Evolutionary conservation across 1,140 invertebrate species (phyloP).

Genomic region (Mylabris phalerata): DNA sequence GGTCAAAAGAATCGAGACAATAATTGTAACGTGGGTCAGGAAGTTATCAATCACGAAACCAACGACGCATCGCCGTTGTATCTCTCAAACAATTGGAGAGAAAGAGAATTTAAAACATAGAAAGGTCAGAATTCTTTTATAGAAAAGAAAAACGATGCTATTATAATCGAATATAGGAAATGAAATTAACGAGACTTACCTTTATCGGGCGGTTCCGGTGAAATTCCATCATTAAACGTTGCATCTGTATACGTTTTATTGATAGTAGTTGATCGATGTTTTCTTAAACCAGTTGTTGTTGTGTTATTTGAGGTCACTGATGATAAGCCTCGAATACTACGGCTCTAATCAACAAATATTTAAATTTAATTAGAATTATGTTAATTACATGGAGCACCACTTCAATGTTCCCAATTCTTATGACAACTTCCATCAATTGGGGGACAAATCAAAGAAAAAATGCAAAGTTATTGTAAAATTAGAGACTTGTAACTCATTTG

Average conservation of each 20-base stretch:
- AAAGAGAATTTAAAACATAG: no score
- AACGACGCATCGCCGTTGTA: not conserved
- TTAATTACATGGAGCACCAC: no score
- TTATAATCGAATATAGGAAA: not conserved
- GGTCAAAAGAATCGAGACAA: constrained; percentile 12
- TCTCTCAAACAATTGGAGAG: no score
- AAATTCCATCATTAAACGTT: constrained; percentile 2
- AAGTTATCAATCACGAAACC: constrained; percentile 11
- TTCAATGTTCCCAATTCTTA: no score
- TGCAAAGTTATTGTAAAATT: no score
- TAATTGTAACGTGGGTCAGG: constrained; percentile 13
- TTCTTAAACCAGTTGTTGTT: constrained; percentile 5
- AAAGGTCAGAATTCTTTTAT: no score
- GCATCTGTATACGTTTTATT: no score
- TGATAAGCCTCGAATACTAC: constrained; percentile 9
- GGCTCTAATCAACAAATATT: constrained; percentile 9
- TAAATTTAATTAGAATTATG: constrained; percentile 8
- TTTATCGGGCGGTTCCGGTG: constrained; percentile 15
- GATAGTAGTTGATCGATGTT: constrained; percentile 3
- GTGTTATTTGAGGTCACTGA: constrained; percentile 6
- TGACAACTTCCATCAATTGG: no score
- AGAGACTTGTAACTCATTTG: no score
- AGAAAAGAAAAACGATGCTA: no score
- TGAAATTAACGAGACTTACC: constrained; percentile 6
- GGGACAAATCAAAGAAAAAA: no score